Percentiles rank a stretch among this genome's conserved stretches.
Evolutionary conservation across 92 coral and sea anemone genomes (phyloP).

Genomic region (Epizoanthus stellaris): DNA sequence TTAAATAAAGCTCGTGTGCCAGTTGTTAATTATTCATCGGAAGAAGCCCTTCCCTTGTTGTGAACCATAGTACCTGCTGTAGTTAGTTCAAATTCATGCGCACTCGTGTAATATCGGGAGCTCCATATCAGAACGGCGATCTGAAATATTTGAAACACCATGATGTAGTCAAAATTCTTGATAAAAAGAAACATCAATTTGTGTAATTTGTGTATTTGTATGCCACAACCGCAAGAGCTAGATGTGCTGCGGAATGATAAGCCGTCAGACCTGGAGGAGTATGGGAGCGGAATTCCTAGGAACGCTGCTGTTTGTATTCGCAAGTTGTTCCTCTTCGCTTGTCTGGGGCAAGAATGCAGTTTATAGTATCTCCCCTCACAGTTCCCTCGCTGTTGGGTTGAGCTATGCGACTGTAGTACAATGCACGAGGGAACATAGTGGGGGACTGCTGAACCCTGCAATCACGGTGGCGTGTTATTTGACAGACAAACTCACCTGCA

Average conservation of each 20-base stretch:
- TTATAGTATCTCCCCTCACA: slow-evolving; percentile 5
- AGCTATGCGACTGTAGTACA: slow-evolving; percentile 31
- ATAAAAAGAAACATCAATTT: too few species aligned
- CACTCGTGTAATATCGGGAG: too few species aligned
- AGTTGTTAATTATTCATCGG: background rate
- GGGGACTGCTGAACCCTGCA: slow-evolving; percentile 27
- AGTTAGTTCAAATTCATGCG: background rate
- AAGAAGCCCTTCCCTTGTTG: background rate
- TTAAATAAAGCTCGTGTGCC: background rate
- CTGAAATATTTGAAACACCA: background rate
- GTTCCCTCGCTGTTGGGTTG: slow-evolving; percentile 31
- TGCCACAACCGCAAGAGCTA: background rate
- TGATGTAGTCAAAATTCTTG: too few species aligned
- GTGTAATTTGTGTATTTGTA: background rate
- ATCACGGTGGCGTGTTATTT: slow-evolving; percentile 21
- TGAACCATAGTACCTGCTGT: background rate
- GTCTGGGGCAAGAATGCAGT: background rate
- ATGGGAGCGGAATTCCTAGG: slow-evolving; percentile 21
- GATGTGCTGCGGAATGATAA: slow-evolving; percentile 7
- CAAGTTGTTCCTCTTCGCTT: slow-evolving; percentile 14
- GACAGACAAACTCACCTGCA: slow-evolving; percentile 23
- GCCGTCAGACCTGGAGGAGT: slow-evolving; percentile 12
- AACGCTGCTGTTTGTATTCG: slow-evolving; percentile 30
- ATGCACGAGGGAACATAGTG: slow-evolving; percentile 3
- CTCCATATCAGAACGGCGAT: background rate